A percentile compares a stretch with the other conserved stretches of the same genome.
phyloP scores from a whole-genome alignment of 2,797 vertebrate species.

The Podarcis lilfordi region DNA sequence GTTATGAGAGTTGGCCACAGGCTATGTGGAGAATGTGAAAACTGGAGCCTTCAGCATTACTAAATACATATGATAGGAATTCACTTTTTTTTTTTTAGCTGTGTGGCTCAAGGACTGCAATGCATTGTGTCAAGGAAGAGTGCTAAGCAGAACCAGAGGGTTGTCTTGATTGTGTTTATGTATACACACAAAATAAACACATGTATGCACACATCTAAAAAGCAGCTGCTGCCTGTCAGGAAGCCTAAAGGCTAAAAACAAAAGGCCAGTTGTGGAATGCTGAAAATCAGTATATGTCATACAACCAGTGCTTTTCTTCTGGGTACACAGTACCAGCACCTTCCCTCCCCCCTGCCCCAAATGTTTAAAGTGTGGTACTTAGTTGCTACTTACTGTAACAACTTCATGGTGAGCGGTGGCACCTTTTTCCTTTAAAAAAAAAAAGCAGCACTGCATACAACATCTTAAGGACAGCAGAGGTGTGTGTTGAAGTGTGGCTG shows the following conservation, averaged over 20 bases:
- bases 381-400: too few species aligned
- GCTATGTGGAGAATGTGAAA: not conserved
- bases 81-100: too few species aligned
- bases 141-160: not conserved
- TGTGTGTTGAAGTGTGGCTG: not conserved
- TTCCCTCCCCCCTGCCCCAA: too few species aligned
- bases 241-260: not conserved
- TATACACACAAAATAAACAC: not conserved
- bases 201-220: not conserved
- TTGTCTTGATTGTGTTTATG: not conserved
- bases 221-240: not conserved
- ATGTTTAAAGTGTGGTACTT: too few species aligned
- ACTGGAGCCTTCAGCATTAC: not conserved
- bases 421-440: too few species aligned
- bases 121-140: not conserved
- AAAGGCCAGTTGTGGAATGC: not conserved
- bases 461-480: not conserved
- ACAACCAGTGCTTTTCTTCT: not conserved
- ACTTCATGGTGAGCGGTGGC: too few species aligned
- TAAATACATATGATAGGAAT: too few species aligned
- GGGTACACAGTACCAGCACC: too few species aligned
- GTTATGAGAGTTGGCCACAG: not conserved
- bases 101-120: too few species aligned
- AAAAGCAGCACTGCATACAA: too few species aligned
- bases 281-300: not conserved